Conservation (phyloP, 2,113 vertebrate genomes). For the Bubalus kerabau region DNA sequence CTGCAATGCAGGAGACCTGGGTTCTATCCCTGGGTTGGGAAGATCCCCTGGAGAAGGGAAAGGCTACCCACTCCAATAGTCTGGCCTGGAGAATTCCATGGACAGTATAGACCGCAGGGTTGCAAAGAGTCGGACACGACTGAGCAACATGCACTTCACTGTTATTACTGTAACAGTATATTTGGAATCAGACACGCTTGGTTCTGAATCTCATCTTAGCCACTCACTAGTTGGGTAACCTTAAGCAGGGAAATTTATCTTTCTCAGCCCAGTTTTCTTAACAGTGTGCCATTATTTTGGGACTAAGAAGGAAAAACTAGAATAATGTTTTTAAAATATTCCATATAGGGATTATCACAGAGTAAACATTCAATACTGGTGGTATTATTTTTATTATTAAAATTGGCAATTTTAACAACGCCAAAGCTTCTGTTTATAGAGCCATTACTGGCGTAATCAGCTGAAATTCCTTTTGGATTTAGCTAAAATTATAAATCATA, state of each 20-base stretch:
- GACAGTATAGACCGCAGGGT: not conserved
- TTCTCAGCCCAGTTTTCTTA: conserved; percentile 18
- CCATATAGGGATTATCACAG: not conserved
- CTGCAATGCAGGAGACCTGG: not conserved
- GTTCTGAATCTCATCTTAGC: not conserved
- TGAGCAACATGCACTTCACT: not conserved
- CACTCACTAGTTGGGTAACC: not conserved
- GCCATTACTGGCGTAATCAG: not conserved
- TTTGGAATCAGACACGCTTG: not conserved
- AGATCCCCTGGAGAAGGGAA: not conserved
- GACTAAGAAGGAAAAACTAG: not conserved
- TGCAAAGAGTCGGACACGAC: accelerated
- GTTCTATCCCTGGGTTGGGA: not conserved
- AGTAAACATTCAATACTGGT: not conserved
- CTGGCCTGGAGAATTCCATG: not conserved
- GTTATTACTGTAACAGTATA: not conserved
- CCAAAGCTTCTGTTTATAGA: not conserved
- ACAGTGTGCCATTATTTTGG: not conserved
- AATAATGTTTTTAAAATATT: not conserved
- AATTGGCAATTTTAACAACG: not conserved
- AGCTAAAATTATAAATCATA: no score
- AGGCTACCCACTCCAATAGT: not conserved
- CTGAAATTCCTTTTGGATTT: not conserved
- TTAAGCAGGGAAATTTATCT: not conserved
- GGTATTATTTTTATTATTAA: not conserved